Evolutionary conservation across 1,140 invertebrate genomes (phyloP), one percentile per base, ranked within the genome.

Genomic region (Cydia strobilella): DNA sequence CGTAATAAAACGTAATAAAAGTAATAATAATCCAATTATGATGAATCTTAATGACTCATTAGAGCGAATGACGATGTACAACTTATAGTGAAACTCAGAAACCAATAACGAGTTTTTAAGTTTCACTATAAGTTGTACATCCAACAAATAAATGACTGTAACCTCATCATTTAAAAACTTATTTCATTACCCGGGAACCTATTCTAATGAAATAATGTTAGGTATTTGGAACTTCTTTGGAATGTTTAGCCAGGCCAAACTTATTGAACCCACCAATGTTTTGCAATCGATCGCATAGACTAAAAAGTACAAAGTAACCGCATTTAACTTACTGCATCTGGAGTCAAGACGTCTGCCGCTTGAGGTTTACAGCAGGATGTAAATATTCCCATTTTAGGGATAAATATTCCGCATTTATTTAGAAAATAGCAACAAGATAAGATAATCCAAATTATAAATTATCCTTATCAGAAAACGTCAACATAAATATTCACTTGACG

Each of bases 351-450:
- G 18, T 93, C 89, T 39, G 89, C 78, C 25, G 93, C 88, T 72
- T 91, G 91, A 73, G 91, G 91, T 78, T 77, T 91, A 84, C 92
- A 93, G 79, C 93, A 93, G 18, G 93, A 93, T 42, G 83, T 85
- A 78, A 92, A 86, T 75, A 93, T 83, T 51, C 91, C 91, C 93
- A 93, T 93, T 82, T 79, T 87, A 13, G 23, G 18, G n/a, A 31
- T 45, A 10, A 13, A 45, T 25, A 51, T 69, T 42, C n/a, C 10
- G 9, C 31, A 51, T 42, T 72, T 48, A 72, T 27, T 51, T 51
- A 13, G 20, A 18, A 72, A 72, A 72, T 72, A 51, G 23, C n/a
- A 72, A 35, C 65, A 39, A 42, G n/a, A 35, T 39, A 39, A 42
- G n/a, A 35, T 39, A 69, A 59, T 69, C 31, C 65, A 18, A 69